phyloP scores from a whole-genome alignment of 2,113 vertebrate species.

The Bubo scandiacus region DNA sequence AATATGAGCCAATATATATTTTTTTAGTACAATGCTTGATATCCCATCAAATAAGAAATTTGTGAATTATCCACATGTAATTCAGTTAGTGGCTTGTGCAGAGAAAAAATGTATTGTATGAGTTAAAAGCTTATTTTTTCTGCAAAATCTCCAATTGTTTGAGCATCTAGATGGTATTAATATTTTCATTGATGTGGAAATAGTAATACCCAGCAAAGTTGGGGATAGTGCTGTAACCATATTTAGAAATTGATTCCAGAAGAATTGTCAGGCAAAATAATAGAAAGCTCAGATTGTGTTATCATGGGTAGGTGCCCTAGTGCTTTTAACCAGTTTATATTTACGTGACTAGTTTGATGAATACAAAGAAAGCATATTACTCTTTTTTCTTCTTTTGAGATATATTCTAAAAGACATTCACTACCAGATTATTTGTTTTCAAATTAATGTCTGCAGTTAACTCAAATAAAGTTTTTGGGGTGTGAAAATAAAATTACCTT shows the following conservation, averaged over 20 bases:
- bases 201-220: background rate
- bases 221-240: background rate
- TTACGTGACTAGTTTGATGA: background rate
- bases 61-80: background rate
- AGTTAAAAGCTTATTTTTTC: background rate
- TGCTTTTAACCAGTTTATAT: background rate
- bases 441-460: background rate
- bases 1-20: rapidly evolving
- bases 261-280: background rate
- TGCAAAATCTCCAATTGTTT: background rate
- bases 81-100: background rate
- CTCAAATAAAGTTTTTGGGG: background rate
- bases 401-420: background rate
- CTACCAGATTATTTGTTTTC: background rate
- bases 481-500: background rate
- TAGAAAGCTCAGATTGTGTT: background rate
- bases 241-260: background rate
- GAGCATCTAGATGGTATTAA: background rate
- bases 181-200: background rate
- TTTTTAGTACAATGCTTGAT: background rate
- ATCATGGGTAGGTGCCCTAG: background rate
- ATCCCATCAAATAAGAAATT: background rate
- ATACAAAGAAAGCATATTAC: background rate
- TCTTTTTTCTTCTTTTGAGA: background rate
- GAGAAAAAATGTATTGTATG: background rate